Evolutionary conservation across 2,888 invertebrate genomes (phyloP).

Genomic region (Exephanes ischioxanthus): DNA sequence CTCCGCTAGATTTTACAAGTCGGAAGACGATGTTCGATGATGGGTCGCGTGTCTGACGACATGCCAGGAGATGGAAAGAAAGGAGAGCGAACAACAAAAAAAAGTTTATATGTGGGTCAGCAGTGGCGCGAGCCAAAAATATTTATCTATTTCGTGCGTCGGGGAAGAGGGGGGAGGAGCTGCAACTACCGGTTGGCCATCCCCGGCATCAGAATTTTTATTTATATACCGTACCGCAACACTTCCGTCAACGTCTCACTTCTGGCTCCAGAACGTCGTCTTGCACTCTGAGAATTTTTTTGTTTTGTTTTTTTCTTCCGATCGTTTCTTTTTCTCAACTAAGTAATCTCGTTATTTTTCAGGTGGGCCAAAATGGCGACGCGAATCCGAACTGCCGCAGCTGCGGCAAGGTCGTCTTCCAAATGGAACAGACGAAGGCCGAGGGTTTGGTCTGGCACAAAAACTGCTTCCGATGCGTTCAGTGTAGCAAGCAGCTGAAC

Average conservation of each 20-base stretch:
- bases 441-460: constrained; percentile 97
- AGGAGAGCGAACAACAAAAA: constrained; percentile 6
- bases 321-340: not conserved
- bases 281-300: not conserved
- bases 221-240: constrained; percentile 53
- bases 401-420: constrained; percentile 96
- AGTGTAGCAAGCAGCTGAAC: constrained; percentile 97
- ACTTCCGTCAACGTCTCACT: constrained; percentile 57
- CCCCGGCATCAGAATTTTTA: constrained; percentile 54
- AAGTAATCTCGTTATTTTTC: constrained; percentile 52
- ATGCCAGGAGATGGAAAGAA: constrained; percentile 4
- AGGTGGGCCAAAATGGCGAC: constrained; percentile 85
- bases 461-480: constrained; percentile 96
- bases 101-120: constrained; percentile 54
- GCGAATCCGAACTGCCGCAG: constrained; percentile 91
- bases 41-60: constrained; percentile 40
- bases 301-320: not conserved
- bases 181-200: constrained; percentile 30
- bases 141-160: constrained; percentile 59
- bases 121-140: constrained; percentile 61
- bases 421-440: constrained; percentile 98
- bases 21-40: not conserved
- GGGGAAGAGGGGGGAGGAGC: not conserved
- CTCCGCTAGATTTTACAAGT: constrained; percentile 5
- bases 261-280: not conserved